Percentiles rank a stretch among this genome's conserved stretches.
Evolutionary conservation across 2,888 invertebrate genomes (phyloP).

Genomic region (Arrhopalites spinosus): DNA sequence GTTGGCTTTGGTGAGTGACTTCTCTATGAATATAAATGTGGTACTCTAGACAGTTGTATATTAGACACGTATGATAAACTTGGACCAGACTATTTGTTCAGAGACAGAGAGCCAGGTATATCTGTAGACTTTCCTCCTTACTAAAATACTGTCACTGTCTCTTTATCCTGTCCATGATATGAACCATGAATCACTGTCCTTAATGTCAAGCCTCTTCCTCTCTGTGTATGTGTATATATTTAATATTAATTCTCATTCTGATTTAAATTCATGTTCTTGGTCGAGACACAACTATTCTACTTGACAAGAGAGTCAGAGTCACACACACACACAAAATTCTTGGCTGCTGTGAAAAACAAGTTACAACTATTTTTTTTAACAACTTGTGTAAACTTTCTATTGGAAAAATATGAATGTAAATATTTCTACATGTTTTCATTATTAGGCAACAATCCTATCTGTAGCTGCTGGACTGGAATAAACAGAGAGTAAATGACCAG

Average conservation of each 20-base stretch:
- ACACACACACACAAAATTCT: too few species aligned
- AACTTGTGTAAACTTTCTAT: too few species aligned
- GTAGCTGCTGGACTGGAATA: too few species aligned
- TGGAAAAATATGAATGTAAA: too few species aligned
- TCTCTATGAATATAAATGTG: neutral
- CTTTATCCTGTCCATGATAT: neutral
- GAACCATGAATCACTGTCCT: slow-evolving; percentile 5
- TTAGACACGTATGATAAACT: neutral
- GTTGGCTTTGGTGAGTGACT: neutral
- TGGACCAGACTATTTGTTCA: neutral
- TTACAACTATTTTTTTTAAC: too few species aligned
- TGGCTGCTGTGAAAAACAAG: too few species aligned
- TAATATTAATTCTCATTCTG: slow-evolving; percentile 6
- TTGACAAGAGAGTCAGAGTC: too few species aligned
- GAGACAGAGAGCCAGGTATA: neutral
- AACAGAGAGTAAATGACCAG: too few species aligned
- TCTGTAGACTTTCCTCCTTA: too few species aligned
- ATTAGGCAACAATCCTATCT: too few species aligned
- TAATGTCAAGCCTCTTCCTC: neutral
- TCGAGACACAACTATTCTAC: neutral
- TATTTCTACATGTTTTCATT: too few species aligned
- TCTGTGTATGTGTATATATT: neutral
- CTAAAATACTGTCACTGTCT: neutral
- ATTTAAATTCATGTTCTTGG: neutral
- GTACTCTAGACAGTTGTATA: neutral